Percentiles rank a stretch among this genome's conserved stretches.
These are phyloP conservation scores for Hypocryptadius cinnamomeus DNA, from an alignment of 2,113 vertebrate genomes.

Conservation along the genomic window DNA sequence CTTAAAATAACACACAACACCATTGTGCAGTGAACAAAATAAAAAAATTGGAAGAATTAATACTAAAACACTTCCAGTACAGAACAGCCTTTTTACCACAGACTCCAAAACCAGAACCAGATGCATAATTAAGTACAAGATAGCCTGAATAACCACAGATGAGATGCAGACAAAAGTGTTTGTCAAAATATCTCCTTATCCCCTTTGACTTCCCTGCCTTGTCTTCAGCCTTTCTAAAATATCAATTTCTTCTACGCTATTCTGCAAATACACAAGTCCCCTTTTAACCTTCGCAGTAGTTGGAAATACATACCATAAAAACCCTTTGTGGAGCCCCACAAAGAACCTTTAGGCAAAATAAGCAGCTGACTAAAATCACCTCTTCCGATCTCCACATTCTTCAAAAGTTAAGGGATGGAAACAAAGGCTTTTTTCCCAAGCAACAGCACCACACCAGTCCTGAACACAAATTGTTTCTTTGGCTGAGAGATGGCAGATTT, in stretches of 20 bases:
- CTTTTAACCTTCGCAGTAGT: neutral
- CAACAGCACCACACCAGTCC: too few species aligned
- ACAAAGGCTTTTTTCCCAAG: too few species aligned
- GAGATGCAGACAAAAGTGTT: neutral
- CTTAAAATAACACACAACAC: neutral
- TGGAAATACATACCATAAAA: neutral
- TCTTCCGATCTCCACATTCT: neutral
- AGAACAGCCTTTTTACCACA: neutral
- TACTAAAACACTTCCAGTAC: neutral
- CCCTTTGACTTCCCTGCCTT: neutral
- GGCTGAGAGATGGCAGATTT: neutral
- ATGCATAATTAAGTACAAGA: neutral
- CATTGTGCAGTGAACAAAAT: neutral
- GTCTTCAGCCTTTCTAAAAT: neutral
- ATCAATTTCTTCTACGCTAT: neutral
- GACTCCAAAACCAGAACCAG: neutral
- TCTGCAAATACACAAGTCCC: neutral
- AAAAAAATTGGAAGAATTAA: neutral
- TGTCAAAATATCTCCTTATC: neutral
- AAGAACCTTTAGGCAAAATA: neutral
- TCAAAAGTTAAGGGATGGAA: neutral
- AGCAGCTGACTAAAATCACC: neutral
- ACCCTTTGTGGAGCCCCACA: neutral
- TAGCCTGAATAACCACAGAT: neutral
- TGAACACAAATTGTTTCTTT: neutral